phyloP scores from a whole-genome alignment of 2,113 vertebrate genomes.

The Microtus ochrogaster region DNA sequence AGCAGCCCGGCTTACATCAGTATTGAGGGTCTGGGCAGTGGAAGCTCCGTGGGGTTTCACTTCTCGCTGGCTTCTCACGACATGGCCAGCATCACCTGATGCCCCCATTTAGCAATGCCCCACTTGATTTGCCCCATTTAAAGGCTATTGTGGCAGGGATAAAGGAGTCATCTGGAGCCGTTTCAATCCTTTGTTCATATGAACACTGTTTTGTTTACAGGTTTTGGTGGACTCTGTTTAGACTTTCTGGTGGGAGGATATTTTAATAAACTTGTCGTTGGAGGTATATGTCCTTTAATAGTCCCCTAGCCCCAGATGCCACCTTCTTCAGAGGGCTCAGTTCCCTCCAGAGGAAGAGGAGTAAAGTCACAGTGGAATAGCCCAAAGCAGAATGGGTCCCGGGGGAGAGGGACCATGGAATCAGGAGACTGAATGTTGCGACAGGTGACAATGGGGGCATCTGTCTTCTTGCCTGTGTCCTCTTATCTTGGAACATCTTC shows the following conservation, averaged over 20 bases:
- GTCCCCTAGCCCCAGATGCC: neutral
- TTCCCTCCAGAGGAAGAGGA: neutral
- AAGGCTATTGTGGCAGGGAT: neutral
- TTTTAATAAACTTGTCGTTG: neutral
- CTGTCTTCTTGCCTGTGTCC: neutral
- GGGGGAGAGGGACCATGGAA: neutral
- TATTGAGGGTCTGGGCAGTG: neutral
- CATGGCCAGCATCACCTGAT: rapidly evolving
- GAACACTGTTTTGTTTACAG: neutral
- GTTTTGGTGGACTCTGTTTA: neutral
- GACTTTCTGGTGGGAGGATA: neutral
- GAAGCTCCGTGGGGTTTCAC: neutral
- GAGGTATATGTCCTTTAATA: neutral
- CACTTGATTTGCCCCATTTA: neutral
- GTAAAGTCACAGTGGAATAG: neutral
- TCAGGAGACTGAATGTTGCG: too few relatives aligned
- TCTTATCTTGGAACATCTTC: neutral
- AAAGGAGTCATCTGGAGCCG: neutral
- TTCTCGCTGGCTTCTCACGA: neutral
- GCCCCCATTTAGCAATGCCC: neutral
- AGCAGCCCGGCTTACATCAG: neutral
- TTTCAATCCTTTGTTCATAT: neutral
- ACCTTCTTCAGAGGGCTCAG: neutral
- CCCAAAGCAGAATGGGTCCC: neutral
- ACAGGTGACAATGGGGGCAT: neutral